phyloP scores from a whole-genome alignment of 2,888 invertebrate genomes.

The Gari tellinella region DNA sequence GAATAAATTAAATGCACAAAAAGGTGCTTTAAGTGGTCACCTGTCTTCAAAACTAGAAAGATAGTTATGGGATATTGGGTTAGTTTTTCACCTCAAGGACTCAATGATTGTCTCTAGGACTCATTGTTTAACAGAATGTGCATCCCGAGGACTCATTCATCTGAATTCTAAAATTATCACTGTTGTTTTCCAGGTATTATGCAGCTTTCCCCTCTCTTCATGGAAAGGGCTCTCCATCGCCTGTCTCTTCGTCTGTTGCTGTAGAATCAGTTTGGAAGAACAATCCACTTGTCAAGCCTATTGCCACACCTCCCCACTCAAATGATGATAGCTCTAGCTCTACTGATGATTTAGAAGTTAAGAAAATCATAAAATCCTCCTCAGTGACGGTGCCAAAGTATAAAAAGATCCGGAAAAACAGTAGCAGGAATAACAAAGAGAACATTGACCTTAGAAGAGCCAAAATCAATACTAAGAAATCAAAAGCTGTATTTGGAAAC shows the following conservation, averaged over 20 bases:
- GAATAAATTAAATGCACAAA: too few relatives aligned
- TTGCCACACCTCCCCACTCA: slow-evolving; percentile 4
- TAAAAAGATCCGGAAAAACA: slow-evolving; percentile 30
- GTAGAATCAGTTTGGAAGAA: slow-evolving; percentile 63
- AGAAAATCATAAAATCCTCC: slow-evolving; percentile 32
- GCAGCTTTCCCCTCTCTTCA: slow-evolving; percentile 85
- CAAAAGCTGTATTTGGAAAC: slow-evolving; percentile 1
- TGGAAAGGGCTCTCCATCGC: slow-evolving; percentile 60
- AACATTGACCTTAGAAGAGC: too few relatives aligned
- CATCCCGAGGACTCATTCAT: too few relatives aligned
- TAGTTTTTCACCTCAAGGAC: too few relatives aligned
- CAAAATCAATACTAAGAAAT: slow-evolving; percentile 3
- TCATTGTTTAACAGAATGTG: too few relatives aligned
- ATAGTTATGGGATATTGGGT: too few relatives aligned
- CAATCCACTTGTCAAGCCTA: slow-evolving; percentile 57
- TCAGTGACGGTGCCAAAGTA: slow-evolving; percentile 35
- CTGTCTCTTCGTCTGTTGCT: slow-evolving; percentile 57
- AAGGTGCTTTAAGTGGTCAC: too few relatives aligned
- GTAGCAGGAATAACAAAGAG: slow-evolving; percentile 16
- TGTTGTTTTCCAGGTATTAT: slow-evolving; percentile 83
- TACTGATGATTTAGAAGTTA: slow-evolving; percentile 48
- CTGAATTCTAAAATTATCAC: too few relatives aligned
- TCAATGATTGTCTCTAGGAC: too few relatives aligned
- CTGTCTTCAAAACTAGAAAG: too few relatives aligned
- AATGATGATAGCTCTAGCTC: slow-evolving; percentile 33